Evolutionary conservation across 53 echinoderm and acorn worm species (phyloP).

Genomic region (Stichopus horrens): DNA sequence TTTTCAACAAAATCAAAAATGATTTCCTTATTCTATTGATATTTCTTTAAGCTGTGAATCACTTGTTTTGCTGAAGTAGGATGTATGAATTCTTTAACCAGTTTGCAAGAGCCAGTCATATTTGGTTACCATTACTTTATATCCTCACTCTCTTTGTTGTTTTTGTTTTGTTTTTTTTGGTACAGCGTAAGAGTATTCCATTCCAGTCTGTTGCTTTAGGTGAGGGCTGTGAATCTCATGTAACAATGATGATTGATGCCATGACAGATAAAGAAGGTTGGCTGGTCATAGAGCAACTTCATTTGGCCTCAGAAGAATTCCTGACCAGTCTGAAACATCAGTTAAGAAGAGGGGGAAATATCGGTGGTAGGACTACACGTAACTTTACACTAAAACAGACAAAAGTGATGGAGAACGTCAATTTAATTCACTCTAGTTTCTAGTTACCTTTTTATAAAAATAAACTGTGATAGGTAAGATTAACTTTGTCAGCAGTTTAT

Average conservation of each 20-base stretch:
- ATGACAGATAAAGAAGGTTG: conserved; percentile 88
- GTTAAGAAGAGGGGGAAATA: conserved; percentile 85
- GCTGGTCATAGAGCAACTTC: conserved; percentile 81
- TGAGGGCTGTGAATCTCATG: conserved; percentile 76
- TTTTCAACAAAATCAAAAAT: too few relatives aligned
- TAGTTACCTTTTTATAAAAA: too few relatives aligned
- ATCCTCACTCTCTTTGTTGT: not conserved
- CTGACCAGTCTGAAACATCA: conserved; percentile 72
- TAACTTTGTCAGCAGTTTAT: too few relatives aligned
- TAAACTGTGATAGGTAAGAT: too few relatives aligned
- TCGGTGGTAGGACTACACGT: conserved; percentile 63
- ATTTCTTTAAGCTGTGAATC: not conserved
- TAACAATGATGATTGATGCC: conserved; percentile 82
- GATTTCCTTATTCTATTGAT: not conserved
- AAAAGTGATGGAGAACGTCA: too few relatives aligned
- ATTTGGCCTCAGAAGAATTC: conserved; percentile 73
- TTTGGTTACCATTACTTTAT: not conserved
- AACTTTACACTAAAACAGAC: too few relatives aligned
- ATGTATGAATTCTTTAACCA: not conserved
- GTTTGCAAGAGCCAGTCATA: not conserved
- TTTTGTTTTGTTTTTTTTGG: too few relatives aligned
- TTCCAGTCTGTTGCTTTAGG: conserved; percentile 76
- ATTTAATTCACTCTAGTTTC: too few relatives aligned
- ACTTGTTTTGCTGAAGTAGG: not conserved
- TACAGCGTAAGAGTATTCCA: conserved; percentile 79